Conservation (phyloP, 2,797 vertebrate species). For the Dallia pectoralis region DNA sequence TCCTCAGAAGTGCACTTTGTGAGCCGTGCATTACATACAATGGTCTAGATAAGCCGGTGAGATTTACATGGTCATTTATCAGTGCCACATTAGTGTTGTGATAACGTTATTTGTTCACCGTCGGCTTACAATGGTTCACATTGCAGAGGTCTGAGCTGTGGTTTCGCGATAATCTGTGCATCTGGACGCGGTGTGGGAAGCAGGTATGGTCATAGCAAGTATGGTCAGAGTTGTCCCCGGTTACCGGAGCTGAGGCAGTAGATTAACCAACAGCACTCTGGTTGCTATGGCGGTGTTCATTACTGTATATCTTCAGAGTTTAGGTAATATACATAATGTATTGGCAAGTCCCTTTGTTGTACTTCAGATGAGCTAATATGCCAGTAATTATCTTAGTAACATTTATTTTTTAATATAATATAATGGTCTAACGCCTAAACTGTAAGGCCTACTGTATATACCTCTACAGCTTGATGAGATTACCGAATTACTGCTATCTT, state of each 20-base stretch:
- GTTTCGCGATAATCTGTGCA: neutral
- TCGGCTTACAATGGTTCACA: constrained; percentile 63
- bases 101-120: constrained; percentile 40
- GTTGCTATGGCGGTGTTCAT: too few relatives aligned
- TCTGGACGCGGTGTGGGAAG: constrained; percentile 4
- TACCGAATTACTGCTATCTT: too few relatives aligned
- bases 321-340: too few relatives aligned
- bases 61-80: constrained; percentile 18
- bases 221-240: neutral
- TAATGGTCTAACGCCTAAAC: too few relatives aligned
- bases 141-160: constrained; percentile 14
- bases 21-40: constrained; percentile 30
- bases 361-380: too few relatives aligned
- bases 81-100: constrained; percentile 49
- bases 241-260: neutral
- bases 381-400: too few relatives aligned
- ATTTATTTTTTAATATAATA: too few relatives aligned
- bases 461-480: too few relatives aligned
- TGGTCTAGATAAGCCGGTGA: constrained; percentile 17
- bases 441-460: too few relatives aligned
- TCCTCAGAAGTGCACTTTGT: constrained; percentile 58
- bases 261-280: too few relatives aligned
- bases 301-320: too few relatives aligned
- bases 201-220: neutral
- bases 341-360: too few relatives aligned